phyloP scores from a whole-genome alignment of 2,888 invertebrate genomes.

The Dascillus cervinus region DNA sequence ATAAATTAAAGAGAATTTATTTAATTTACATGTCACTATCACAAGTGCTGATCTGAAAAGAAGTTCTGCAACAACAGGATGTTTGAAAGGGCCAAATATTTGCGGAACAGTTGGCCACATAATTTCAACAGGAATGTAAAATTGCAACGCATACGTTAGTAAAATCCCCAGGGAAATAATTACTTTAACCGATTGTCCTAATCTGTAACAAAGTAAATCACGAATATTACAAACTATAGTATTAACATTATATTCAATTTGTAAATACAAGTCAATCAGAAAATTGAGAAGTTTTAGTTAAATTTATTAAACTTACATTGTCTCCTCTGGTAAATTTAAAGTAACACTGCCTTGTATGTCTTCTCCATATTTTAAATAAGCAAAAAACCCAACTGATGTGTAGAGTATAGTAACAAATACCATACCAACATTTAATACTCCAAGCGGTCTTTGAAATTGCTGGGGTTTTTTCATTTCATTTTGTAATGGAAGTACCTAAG shows the following conservation, averaged over 20 bases:
- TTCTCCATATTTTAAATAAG: constrained; percentile 84
- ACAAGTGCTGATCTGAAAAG: constrained; percentile 65
- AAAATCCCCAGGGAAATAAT: constrained; percentile 81
- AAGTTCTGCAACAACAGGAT: constrained; percentile 58
- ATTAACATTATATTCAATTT: background rate
- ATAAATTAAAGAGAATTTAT: constrained; percentile 7
- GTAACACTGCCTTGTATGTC: constrained; percentile 77
- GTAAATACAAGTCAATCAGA: too few species aligned
- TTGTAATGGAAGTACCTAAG: constrained; percentile 84
- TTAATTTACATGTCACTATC: constrained; percentile 72
- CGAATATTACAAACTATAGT: constrained; percentile 4
- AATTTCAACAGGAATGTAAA: constrained; percentile 89
- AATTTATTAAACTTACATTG: constrained; percentile 45
- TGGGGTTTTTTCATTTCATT: constrained; percentile 80
- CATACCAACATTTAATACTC: constrained; percentile 89
- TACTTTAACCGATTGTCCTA: constrained; percentile 75
- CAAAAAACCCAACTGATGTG: constrained; percentile 74
- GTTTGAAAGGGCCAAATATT: constrained; percentile 49
- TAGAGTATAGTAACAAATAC: constrained; percentile 69
- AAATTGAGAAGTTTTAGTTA: background rate
- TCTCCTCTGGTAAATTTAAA: constrained; percentile 64
- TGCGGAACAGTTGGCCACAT: constrained; percentile 67
- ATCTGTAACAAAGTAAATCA: constrained; percentile 46
- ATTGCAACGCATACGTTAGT: constrained; percentile 87
- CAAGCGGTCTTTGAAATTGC: constrained; percentile 69